Evolutionary conservation across 2,888 invertebrate genomes (phyloP), one percentile per base, ranked within the genome.

Genomic region (Xylophagus ater): DNA sequence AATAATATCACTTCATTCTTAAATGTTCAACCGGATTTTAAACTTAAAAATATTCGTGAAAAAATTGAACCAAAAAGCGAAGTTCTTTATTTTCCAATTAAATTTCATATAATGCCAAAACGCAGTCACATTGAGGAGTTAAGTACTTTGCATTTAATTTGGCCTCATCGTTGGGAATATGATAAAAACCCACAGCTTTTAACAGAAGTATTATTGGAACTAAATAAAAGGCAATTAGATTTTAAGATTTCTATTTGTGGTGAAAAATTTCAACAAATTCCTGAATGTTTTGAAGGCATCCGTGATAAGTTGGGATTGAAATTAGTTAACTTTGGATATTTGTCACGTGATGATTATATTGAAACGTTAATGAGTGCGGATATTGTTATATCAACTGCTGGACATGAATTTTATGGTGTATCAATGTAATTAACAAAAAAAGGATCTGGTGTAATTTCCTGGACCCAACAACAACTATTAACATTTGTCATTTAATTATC

Each of bases 141-240:
- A 34, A 53, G 53, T 36, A 52, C 49, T 45, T 49, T 79, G 30
- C 74, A 74, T 51, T 70, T 82, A 40, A 71, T 81, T 5, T 83
- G 82, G 82, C 77, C 81, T 1, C 82, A 83, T 60, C 66, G 82
- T 51, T 83, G 83, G 81, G 82, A 82, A 57, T 79, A 80, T 57
- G 82, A 83, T 55, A 82, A 81, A 61, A 74, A 76, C 54, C 82
- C 82, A 1, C 72, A 76, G 30, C 57, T 69, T 12, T 71, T 82
- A 50, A 76, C 81, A 42, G 58, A 69, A 23, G 68, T 71, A 2
- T 50, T 76, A 4, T 54, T 65, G 41, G 61, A 60, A 41, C 54
- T 77, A 18, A 64, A 68, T 35, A 67, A 71, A 30, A 62, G 70
- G 9, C 68, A 69, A 15, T 55, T 66, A 9, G 59, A 69, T 38